Evolutionary conservation across 2,113 vertebrate genomes (phyloP).

Genomic region (Delphinus delphis): DNA sequence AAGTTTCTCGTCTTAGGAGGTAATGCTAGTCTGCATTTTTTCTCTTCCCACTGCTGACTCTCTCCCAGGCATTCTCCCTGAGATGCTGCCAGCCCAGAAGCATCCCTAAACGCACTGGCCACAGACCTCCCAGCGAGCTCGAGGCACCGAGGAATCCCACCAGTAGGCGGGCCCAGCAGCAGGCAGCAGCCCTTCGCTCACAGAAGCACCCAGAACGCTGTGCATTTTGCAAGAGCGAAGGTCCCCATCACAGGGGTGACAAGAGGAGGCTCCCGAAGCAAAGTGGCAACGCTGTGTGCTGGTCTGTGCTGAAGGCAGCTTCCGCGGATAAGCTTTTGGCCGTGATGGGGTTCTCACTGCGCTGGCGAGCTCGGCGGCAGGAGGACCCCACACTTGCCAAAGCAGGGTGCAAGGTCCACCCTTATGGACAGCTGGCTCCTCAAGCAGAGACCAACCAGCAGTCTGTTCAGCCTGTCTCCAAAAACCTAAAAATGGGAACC

Average conservation of each 20-base stretch:
- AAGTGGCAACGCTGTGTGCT: rapidly evolving
- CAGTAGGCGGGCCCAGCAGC: background rate
- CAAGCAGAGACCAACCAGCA: background rate
- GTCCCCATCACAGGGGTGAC: rapidly evolving
- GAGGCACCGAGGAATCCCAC: background rate
- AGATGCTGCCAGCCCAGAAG: background rate
- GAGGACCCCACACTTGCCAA: background rate
- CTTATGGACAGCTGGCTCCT: background rate
- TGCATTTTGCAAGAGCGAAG: background rate
- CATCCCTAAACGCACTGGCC: background rate
- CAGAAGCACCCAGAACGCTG: background rate
- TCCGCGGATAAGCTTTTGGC: background rate
- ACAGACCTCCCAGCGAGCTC: rapidly evolving
- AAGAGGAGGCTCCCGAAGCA: background rate
- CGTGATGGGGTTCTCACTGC: rapidly evolving
- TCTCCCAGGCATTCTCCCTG: background rate
- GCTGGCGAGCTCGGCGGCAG: background rate
- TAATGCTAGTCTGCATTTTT: background rate
- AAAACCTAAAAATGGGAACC: background rate
- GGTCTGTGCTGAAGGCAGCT: background rate
- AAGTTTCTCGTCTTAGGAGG: background rate
- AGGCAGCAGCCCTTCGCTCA: background rate
- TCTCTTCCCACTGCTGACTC: background rate
- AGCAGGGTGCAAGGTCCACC: rapidly evolving
- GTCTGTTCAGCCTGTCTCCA: background rate